phyloP scores from a whole-genome alignment of 2,797 vertebrate genomes.

The Microchirus variegatus region DNA sequence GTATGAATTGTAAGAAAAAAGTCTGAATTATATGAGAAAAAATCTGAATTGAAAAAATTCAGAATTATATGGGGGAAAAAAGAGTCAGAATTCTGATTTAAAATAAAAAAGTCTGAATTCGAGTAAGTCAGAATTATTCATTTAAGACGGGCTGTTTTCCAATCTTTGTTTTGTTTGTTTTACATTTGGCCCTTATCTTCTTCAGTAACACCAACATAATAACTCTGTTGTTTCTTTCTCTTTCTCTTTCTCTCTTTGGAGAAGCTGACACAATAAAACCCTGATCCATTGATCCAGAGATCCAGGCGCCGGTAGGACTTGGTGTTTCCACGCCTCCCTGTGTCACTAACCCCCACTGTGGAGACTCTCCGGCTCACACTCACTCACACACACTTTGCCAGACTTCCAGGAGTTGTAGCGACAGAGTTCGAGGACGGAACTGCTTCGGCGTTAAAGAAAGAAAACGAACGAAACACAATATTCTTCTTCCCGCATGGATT shows the following conservation, averaged over 20 bases:
- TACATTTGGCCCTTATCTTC: too few species aligned
- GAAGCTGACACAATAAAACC: slow-evolving; percentile 42
- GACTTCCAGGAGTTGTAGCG: slow-evolving; percentile 73
- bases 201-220: too few species aligned
- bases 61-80: too few species aligned
- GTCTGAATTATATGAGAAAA: too few species aligned
- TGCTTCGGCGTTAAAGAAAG: slow-evolving; percentile 7
- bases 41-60: too few species aligned
- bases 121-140: too few species aligned
- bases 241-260: slow-evolving; percentile 21
- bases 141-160: too few species aligned
- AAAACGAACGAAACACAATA: background rate
- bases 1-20: too few species aligned
- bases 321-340: slow-evolving; percentile 75
- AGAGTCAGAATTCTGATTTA: background rate
- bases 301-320: slow-evolving; percentile 73
- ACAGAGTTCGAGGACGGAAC: slow-evolving; percentile 33
- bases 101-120: background rate
- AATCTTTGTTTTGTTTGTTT: too few species aligned
- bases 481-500: slow-evolving; percentile 47
- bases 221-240: too few species aligned
- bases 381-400: slow-evolving; percentile 60
- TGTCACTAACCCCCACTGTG: slow-evolving; percentile 84
- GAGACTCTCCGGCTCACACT: slow-evolving; percentile 77
- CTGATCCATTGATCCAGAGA: slow-evolving; percentile 69